Base-by-base conservation (phyloP, 1,140 invertebrate species). In the Solen grandis region DNA sequence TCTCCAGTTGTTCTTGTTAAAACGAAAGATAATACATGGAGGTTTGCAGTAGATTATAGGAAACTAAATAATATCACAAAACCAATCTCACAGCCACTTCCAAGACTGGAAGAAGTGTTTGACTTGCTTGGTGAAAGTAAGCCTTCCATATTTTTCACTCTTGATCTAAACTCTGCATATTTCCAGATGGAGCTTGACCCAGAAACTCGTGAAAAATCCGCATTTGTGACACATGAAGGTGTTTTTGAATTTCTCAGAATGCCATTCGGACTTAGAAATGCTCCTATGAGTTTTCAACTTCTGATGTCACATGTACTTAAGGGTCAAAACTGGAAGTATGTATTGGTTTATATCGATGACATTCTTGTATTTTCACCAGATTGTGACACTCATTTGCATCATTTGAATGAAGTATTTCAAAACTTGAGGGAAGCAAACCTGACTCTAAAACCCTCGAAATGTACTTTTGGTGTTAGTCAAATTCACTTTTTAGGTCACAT, bases 1-100 rank as follows among this genome's bases (percentile, higher is more conserved):
- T 63, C 41, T 8, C 85, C 85, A 25, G 83, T 86, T 16, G 77
- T 84, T 35, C 25, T 78, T 16, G 82, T 84, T n/a, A 84, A 84
- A 60, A 84, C 82, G 69, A 74, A 82, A 54, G 33, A 76, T 70
- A 70, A 68, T n/a, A 38, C 52, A 33, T 83, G 22, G 0, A 59
- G 85, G 35, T 83, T 86, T 66, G 69, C 50, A 27, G 72, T 85
- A 19, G 85, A 86, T 59, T 86, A 83, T 74, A 69, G 85, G n/a
- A 65, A 81, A 74, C 38, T 87, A n/a, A 86, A 87, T 68, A 36
- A 31, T 22, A 35, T 75, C 0, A 80, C 65, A 2, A 74, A 75
- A 19, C 33, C 29, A 19, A 62, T 59, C 22, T 35, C 41, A 14
- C 68, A 63, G 27, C 81, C 82, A 0, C 5, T 79, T 0, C 41